Base-by-base conservation (phyloP, 2,113 vertebrate genomes). In the Cebus imitator region DNA sequence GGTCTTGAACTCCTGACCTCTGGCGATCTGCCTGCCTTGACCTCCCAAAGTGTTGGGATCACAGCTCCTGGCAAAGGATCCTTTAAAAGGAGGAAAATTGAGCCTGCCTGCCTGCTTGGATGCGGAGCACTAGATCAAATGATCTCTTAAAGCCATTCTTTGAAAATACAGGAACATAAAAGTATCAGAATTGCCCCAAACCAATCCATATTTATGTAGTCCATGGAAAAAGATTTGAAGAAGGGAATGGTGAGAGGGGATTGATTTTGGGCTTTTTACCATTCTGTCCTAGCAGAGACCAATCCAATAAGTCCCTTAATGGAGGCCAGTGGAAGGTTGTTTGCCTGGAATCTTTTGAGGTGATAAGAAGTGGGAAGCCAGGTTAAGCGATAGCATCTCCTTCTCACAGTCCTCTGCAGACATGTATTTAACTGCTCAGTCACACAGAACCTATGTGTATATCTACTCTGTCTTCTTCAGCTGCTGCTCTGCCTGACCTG, bases 31-130 rank as follows among this genome's bases (percentile, higher is more conserved):
- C 50, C 50, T 52, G 50, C 50, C 50, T 52, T 3, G 14, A 16
- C 52, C 52, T 52, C 16, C 52, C 16, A 52, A 52, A 52, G 4
- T 52, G 52, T 52, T 52, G 52, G 52, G 16, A 52, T 52, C 16
- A 52, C 52, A 52, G 52, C 52, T 52, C 52, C 16, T 52, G 16
- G 52, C 32, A 72, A 72, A 72, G n/a, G 55, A 75, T 95, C 48
- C 66, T 90, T 96, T 64, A 85, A 86, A 93, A 79, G 76, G 58
- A 75, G 80, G 73, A 66, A 95, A 73, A 55, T 96, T 91, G 87
- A 97, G 21, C 61, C 87, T 45, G 20, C 37, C 66, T 90, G 37
- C 61, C 30, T 88, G 35, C 25, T 92, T 90, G 35, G 75, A 97
- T 57, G 58, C 73, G 66, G 50, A 86, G 16, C n/a, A 48, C 8